Percentiles rank a stretch among this genome's conserved stretches.
Evolutionary conservation across 2,113 vertebrate genomes (phyloP).

Genomic region (Bufo gargarizans): DNA sequence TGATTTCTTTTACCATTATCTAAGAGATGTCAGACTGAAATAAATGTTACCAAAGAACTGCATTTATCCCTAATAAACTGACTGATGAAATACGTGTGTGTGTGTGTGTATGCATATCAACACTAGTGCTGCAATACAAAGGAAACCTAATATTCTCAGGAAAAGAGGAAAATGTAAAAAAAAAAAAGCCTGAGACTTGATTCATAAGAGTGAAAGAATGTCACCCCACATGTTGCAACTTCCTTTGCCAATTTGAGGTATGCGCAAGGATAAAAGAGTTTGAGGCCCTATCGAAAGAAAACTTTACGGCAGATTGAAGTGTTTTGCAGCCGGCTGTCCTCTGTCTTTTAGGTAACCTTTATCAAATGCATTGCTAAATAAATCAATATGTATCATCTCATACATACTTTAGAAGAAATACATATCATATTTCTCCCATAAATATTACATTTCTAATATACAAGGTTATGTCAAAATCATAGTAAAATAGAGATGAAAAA

Average conservation of each 20-base stretch:
- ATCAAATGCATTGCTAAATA: slow-evolving; percentile 20
- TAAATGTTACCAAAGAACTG: background rate
- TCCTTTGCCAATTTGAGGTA: slow-evolving; percentile 23
- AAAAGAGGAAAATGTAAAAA: background rate
- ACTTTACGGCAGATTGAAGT: slow-evolving; percentile 18
- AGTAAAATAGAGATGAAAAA: background rate
- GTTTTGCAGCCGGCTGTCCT: slow-evolving; percentile 11
- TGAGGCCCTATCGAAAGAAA: slow-evolving; percentile 34
- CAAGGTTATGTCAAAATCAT: background rate
- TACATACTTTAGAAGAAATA: background rate
- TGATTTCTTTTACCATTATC: slow-evolving; percentile 19
- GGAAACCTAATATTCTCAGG: slow-evolving; percentile 26
- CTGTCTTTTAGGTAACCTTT: background rate
- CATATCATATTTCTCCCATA: background rate
- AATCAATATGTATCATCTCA: background rate
- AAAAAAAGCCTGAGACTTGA: slow-evolving; percentile 32
- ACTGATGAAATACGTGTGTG: slow-evolving; percentile 27
- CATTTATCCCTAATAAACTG: slow-evolving; percentile 29
- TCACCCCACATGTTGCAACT: slow-evolving; percentile 37
- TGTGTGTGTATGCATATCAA: slow-evolving; percentile 3
- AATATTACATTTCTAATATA: background rate
- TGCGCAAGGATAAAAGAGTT: slow-evolving; percentile 6
- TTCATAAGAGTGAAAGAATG: slow-evolving; percentile 44
- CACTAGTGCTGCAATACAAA: background rate
- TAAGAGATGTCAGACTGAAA: slow-evolving; percentile 25